These are phyloP conservation scores for Drosophila ezoana DNA, from an alignment of 2,888 invertebrate genomes.

Conservation along the genomic window DNA sequence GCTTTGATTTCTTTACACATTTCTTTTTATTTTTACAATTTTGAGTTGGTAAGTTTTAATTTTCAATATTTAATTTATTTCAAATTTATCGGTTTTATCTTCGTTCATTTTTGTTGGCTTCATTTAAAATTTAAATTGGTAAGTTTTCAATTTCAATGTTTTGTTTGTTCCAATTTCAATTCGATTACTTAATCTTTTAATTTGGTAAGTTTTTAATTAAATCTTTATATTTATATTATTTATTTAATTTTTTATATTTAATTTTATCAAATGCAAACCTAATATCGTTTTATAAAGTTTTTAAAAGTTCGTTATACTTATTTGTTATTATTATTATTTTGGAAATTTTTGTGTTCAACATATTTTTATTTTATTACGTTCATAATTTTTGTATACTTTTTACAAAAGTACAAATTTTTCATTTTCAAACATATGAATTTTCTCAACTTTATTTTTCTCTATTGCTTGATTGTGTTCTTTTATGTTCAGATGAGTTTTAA, in stretches of 20 bases:
- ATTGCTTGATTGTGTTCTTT: neutral
- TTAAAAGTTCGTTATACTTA: too few relatives aligned
- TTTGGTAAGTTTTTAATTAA: slow-evolving; percentile 26
- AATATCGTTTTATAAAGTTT: too few relatives aligned
- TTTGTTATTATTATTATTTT: neutral
- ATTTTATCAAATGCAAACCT: too few relatives aligned
- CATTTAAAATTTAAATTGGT: slow-evolving; percentile 29
- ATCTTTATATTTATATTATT: neutral
- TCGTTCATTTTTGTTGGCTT: slow-evolving; percentile 3
- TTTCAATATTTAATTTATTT: neutral
- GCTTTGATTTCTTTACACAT: slow-evolving; percentile 4
- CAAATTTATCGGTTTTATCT: neutral
- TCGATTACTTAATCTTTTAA: slow-evolving; percentile 20
- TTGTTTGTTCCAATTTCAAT: slow-evolving; percentile 8
- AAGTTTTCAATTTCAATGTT: slow-evolving; percentile 28
- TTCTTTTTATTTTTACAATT: slow-evolving; percentile 7
- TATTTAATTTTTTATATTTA: neutral
- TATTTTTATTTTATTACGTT: too few relatives aligned
- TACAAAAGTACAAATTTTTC: too few relatives aligned
- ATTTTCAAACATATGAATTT: too few relatives aligned
- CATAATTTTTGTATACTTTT: too few relatives aligned
- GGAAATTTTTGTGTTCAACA: too few relatives aligned
- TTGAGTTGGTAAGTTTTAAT: slow-evolving; percentile 9
- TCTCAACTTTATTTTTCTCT: too few relatives aligned
- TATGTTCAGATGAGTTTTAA: neutral